Conservation (phyloP, 2,113 vertebrate genomes). For the Strigops habroptila region DNA sequence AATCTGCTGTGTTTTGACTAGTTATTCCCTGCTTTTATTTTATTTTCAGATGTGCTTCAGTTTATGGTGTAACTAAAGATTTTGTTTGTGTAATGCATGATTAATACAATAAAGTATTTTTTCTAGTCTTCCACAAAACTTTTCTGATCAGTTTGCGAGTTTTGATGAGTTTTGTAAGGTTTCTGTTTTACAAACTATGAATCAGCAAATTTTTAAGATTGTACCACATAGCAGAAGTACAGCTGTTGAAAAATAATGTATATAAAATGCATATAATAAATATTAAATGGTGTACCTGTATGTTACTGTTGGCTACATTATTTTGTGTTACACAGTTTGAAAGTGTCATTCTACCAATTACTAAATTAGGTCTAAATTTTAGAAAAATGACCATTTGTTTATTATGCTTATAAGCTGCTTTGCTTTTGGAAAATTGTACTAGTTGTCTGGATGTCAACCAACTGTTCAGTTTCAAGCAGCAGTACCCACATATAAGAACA, state of each 20-base stretch:
- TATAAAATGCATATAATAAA: conserved; percentile 99
- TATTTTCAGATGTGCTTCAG: conserved; percentile 80
- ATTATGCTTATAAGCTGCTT: conserved; percentile 53
- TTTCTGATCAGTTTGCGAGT: conserved; percentile 92
- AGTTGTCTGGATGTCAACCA: conserved; percentile 53
- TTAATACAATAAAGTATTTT: conserved; percentile 98
- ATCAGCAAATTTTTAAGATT: conserved; percentile 97
- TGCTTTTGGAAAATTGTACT: conserved; percentile 62
- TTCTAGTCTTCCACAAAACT: conserved; percentile 98
- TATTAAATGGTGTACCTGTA: conserved; percentile 99
- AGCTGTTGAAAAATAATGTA: conserved; percentile 95
- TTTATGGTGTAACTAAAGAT: conserved; percentile 87
- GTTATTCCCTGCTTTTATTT: conserved; percentile 78
- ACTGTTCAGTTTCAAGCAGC: conserved; percentile 35
- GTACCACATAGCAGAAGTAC: conserved; percentile 92
- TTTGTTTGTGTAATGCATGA: conserved; percentile 98
- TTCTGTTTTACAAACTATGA: conserved; percentile 94
- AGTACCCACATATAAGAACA: conserved; percentile 57
- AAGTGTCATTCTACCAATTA: conserved; percentile 69
- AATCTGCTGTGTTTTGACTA: conserved; percentile 80
- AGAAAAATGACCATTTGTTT: conserved; percentile 60
- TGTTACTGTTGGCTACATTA: conserved; percentile 80
- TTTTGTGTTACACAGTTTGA: conserved; percentile 77
- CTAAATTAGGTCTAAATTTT: conserved; percentile 69
- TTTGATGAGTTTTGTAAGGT: conserved; percentile 96